Conservation (phyloP, 2,888 invertebrate genomes). For the Cephus pygmeus region DNA sequence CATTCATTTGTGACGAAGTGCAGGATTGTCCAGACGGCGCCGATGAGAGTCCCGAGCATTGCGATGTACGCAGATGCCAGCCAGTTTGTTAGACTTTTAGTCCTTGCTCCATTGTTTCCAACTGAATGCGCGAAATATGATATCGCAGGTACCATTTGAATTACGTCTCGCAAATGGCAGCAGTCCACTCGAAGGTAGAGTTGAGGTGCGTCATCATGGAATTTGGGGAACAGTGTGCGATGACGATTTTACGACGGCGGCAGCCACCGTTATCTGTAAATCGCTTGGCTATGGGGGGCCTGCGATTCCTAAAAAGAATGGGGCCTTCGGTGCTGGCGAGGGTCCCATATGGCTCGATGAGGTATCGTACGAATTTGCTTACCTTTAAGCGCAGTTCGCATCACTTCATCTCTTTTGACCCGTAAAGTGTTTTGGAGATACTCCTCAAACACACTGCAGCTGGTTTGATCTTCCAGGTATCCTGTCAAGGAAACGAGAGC, state of each 20-base stretch:
- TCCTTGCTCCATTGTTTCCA: too few relatives aligned
- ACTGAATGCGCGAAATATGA: neutral
- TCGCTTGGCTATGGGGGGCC: conserved; percentile 70
- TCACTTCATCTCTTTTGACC: neutral
- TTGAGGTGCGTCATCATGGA: conserved; percentile 77
- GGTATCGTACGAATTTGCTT: conserved; percentile 52
- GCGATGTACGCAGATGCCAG: conserved; percentile 68
- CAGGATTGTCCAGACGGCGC: conserved; percentile 74
- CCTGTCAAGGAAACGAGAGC: conserved; percentile 76
- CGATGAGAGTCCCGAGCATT: conserved; percentile 72
- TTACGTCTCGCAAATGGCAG: conserved; percentile 74
- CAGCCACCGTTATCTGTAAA: conserved; percentile 75
- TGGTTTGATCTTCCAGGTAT: conserved; percentile 54
- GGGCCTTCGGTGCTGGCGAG: conserved; percentile 69
- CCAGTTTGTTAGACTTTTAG: neutral
- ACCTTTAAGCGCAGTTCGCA: conserved; percentile 28
- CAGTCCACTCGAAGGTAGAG: conserved; percentile 71
- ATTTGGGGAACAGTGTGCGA: conserved; percentile 85
- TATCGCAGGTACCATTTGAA: conserved; percentile 67
- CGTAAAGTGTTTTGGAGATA: neutral
- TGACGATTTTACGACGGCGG: conserved; percentile 76
- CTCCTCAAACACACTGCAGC: neutral
- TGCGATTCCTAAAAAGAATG: conserved; percentile 68
- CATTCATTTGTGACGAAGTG: conserved; percentile 75
- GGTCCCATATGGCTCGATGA: conserved; percentile 81